phyloP scores from a whole-genome alignment of 2,888 invertebrate genomes.

The Pardosa pseudoannulata region DNA sequence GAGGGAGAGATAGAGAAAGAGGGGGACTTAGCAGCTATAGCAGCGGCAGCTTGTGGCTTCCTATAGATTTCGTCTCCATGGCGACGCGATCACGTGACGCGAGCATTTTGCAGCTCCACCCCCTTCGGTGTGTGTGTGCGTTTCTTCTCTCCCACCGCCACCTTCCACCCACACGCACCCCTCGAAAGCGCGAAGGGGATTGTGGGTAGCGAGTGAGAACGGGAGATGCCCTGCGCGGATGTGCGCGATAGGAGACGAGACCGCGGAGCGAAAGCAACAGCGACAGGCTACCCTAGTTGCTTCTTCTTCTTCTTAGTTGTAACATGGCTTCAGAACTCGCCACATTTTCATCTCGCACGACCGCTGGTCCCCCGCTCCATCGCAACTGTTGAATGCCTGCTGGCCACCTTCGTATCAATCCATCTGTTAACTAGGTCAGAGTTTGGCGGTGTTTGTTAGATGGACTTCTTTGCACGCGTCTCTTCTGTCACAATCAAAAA shows the following conservation, averaged over 20 bases:
- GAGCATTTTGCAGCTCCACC: conserved; percentile 71
- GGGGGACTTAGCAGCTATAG: conserved; percentile 49
- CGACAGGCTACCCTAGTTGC: conserved; percentile 24
- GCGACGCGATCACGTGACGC: conserved; percentile 57
- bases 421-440: conserved; percentile 1
- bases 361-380: conserved; percentile 17
- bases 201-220: conserved; percentile 50
- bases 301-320: conserved; percentile 22
- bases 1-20: conserved; percentile 20
- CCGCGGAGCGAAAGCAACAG: conserved; percentile 36
- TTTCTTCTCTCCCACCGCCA: not conserved
- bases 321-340: conserved; percentile 47
- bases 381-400: conserved; percentile 36
- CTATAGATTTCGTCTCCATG: conserved; percentile 66
- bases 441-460: not conserved
- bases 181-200: conserved; percentile 39
- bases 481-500: conserved; percentile 18
- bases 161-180: too few species aligned
- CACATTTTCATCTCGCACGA: not conserved
- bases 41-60: conserved; percentile 67
- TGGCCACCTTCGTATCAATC: not conserved
- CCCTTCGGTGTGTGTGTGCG: conserved; percentile 32
- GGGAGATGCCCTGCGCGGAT: conserved; percentile 38
- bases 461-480: not conserved
- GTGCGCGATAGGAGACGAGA: conserved; percentile 27